A percentile compares a stretch with the other conserved stretches of the same genome.
Conservation (phyloP, 2,113 vertebrate genomes). For the Hoplias malabaricus region DNA sequence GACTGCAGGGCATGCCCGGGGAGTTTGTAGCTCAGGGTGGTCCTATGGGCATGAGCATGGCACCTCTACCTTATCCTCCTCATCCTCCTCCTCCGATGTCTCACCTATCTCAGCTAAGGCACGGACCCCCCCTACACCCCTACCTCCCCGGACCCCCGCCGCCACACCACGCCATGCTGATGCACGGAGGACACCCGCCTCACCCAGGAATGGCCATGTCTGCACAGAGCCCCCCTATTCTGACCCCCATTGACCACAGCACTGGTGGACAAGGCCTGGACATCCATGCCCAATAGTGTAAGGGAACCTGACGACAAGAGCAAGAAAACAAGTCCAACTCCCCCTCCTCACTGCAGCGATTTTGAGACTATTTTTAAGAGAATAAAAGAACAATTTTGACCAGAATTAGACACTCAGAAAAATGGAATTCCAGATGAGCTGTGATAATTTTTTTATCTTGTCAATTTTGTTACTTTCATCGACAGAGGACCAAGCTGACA, state of each 20-base stretch:
- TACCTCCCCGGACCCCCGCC: slow-evolving; percentile 86
- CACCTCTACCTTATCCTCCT: slow-evolving; percentile 85
- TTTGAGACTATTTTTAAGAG: slow-evolving; percentile 92
- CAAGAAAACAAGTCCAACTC: slow-evolving; percentile 56
- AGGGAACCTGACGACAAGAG: slow-evolving; percentile 85
- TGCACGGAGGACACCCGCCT: slow-evolving; percentile 91
- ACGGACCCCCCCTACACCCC: slow-evolving; percentile 84
- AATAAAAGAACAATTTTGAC: slow-evolving; percentile 82
- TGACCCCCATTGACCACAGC: slow-evolving; percentile 86
- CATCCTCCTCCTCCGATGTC: slow-evolving; percentile 84
- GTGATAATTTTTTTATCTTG: slow-evolving; percentile 93
- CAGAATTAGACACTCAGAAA: slow-evolving; percentile 93
- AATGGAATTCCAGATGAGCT: slow-evolving; percentile 97
- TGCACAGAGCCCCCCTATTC: slow-evolving; percentile 90
- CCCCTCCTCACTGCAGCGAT: slow-evolving; percentile 64
- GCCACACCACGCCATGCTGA: slow-evolving; percentile 90
- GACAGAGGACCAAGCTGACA: slow-evolving; percentile 95
- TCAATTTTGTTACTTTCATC: slow-evolving; percentile 91
- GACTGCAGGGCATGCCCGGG: slow-evolving; percentile 96
- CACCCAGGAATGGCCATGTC: slow-evolving; percentile 92
- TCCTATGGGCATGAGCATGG: slow-evolving; percentile 99
- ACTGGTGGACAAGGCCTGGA: slow-evolving; percentile 91
- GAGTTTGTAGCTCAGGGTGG: slow-evolving; percentile 97
- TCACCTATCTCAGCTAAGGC: slow-evolving; percentile 87
- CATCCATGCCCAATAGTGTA: slow-evolving; percentile 92